These are phyloP conservation scores for Halcyon malimbica DNA, from an alignment of 2,113 vertebrate genomes.

Conservation along the genomic window DNA sequence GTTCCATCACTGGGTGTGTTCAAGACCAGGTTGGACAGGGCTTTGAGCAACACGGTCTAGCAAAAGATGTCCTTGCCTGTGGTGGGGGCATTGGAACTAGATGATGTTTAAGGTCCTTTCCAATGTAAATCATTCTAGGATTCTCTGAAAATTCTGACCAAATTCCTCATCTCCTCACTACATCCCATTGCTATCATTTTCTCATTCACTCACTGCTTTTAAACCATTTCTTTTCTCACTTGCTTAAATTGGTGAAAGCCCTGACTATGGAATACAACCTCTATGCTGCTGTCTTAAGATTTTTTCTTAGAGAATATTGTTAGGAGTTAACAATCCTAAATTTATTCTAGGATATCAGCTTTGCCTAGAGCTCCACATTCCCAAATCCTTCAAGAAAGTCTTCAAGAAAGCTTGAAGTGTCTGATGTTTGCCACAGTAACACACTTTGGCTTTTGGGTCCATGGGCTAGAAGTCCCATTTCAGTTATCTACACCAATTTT, in stretches of 20 bases:
- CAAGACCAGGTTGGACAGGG: neutral
- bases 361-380: neutral
- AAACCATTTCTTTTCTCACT: fast-evolving
- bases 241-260: neutral
- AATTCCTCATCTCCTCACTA: neutral
- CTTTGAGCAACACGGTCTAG: neutral
- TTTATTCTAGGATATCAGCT: neutral
- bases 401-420: neutral
- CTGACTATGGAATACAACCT: neutral
- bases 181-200: neutral
- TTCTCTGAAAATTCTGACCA: neutral
- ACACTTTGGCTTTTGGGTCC: neutral
- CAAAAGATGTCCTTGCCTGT: neutral
- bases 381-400: neutral
- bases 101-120: neutral
- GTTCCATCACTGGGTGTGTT: neutral
- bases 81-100: neutral
- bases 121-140: neutral
- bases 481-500: neutral
- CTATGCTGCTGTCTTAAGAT: neutral
- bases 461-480: neutral
- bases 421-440: neutral
- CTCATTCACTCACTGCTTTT: fast-evolving
- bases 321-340: neutral
- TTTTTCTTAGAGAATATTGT: neutral